phyloP scores from a whole-genome alignment of 2,113 vertebrate genomes.

The Zonotrichia leucophrys region DNA sequence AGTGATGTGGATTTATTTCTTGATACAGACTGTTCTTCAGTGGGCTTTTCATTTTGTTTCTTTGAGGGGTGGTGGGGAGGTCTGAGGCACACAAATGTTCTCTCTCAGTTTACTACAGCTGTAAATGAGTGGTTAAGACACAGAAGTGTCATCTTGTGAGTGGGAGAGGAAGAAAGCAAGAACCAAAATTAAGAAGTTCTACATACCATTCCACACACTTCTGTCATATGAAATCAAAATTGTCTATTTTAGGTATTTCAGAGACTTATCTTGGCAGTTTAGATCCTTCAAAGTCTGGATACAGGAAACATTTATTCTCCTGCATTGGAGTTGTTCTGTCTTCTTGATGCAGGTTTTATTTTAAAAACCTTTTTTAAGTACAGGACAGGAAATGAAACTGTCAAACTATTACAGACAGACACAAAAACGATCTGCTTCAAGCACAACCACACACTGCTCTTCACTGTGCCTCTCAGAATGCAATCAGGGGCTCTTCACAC shows the following conservation, averaged over 20 bases:
- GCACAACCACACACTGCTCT: not conserved
- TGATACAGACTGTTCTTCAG: not conserved
- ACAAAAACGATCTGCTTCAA: not conserved
- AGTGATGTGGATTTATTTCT: not conserved
- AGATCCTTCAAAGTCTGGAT: constrained; percentile 2
- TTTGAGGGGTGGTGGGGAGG: not conserved
- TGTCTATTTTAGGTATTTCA: constrained; percentile 4
- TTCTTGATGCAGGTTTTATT: constrained; percentile 26
- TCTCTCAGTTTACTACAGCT: constrained; percentile 45
- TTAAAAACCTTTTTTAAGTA: constrained; percentile 6
- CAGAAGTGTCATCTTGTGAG: constrained; percentile 42
- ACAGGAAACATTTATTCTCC: constrained; percentile 24
- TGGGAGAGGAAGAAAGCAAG: constrained; percentile 48
- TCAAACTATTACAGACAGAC: not conserved
- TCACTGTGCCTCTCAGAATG: not conserved
- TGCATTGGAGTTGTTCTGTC: not conserved
- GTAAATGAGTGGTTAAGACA: constrained; percentile 26
- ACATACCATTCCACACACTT: constrained; percentile 34
- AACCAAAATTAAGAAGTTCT: constrained; percentile 30
- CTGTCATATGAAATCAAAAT: constrained; percentile 18
- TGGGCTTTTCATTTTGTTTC: not conserved
- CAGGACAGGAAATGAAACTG: constrained; percentile 23
- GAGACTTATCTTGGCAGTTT: constrained; percentile 36
- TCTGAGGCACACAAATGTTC: not conserved
- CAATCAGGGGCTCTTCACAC: not conserved